Base-by-base conservation (phyloP, 2,113 vertebrate species). In the Lamprotornis superbus region DNA sequence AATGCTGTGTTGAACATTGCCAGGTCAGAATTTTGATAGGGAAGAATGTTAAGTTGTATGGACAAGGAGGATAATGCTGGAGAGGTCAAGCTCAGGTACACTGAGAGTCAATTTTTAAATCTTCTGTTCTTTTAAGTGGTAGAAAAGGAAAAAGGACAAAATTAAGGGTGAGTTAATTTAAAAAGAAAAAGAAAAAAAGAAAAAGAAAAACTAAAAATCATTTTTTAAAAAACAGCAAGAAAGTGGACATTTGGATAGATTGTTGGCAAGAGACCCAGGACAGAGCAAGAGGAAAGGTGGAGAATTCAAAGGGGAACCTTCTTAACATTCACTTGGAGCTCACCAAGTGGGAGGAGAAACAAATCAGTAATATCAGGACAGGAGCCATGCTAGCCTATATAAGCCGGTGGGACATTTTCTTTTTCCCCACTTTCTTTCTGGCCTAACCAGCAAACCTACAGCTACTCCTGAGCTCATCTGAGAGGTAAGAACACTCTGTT, bases 241-340 rank as follows among this genome's bases (percentile, higher is more conserved):
- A 87, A 81, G 68, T 90, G 33, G 47, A 55, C 55, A 55, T 83
- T 93, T 86, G 39, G 55, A 80, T 42, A 91, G 47, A 33, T 57
- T 71, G 10, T 25, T 95, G 96, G 96, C 95, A 89, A 56, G 65
- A 75, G 33, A 93, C 56, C 86, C 91, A 83, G 44, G 60, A 79
- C 73, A 87, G 73, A 56, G 49, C 56, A 75, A 78, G 59, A 96
- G 89, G 95, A 97, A 97, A 97, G 94, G 93, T 96, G 96, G 94
- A 77, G 96, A 95, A 94, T 80, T 89, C 69, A 87, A 87, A 68
- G 39, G 39, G 56, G 35, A 96, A 77, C 73, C 44, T 94, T 88
- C 83, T 83, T 73, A 83, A 57, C 60, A 20, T 83, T 86, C 37
- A 33, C 84, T 91, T 78, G 49, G 83, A 92, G 50, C 55, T 92